Evolutionary conservation across 1,140 invertebrate species (phyloP), one percentile per base, ranked within the genome.

Genomic region (Wiebesia pumilae): DNA sequence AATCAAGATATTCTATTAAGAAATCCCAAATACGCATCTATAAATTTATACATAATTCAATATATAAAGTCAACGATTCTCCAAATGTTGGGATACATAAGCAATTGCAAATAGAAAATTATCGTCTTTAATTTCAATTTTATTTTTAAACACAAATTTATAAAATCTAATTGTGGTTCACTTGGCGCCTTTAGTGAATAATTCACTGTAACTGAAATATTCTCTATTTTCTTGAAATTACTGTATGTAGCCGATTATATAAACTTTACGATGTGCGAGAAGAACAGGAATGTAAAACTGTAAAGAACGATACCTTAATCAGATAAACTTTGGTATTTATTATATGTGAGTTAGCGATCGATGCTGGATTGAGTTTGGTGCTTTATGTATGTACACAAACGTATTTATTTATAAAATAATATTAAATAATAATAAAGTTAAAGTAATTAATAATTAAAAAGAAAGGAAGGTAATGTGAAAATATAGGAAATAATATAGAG

Each of bases 261-360:
- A 30, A 83, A 86, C 16, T 62, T 80, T 65, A 79, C 62, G 51
- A 67, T 80, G 30, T 79, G 47, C 43, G 80, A 30, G 79, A 80
- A 83, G 78, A 81, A 87, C 30, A 67, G 90, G 88, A 89, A 90
- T 91, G 90, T 88, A 89, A 86, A 88, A 90, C 90, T 89, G 69
- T 86, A 86, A 87, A 91, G 87, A 90, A 83, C 88, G 84, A 88
- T 88, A 89, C 84, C 88, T 91, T 90, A 91, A 89, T 90, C 92
- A 89, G 89, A 90, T 93, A 93, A 93, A 93, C 93, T 94, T 94
- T 94, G 93, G 93, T 94, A 94, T 94, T 84, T 90, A 90, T 91
- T 93, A 93, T 90, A 90, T 89, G 89, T 90, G 91, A 90, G 88
- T 90, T 87, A 91, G 89, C 89, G 73, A 90, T 85, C 43, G 79